Evolutionary conservation across 1,140 invertebrate genomes (phyloP), one percentile per base, ranked within the genome.

Genomic region (Pseudomyrmex pallidus): DNA sequence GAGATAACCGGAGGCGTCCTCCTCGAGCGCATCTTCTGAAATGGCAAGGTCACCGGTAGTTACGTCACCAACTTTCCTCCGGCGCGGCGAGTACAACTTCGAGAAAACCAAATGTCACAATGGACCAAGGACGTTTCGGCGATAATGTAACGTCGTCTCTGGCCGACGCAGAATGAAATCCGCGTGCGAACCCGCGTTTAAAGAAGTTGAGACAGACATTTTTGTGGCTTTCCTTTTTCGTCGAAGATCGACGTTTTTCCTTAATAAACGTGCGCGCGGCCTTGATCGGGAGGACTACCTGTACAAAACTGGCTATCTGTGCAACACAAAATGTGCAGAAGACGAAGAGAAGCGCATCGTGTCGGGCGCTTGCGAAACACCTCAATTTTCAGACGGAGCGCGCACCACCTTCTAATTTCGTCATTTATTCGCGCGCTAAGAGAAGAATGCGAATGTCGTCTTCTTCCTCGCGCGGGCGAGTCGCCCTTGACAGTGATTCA

Each of bases 41-140:
- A 92, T 93, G 91, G 91, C 91, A 93, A 93, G 91, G 92, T 92
- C 92, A 91, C 84, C 84, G 80, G 73, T 86, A 85, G 86, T 93
- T 93, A 91, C 91, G 87, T 92, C 92, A 92, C 72, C 54, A 78
- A 84, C 87, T 89, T 89, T 89, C 88, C 88, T 89, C 77, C 52
- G 12, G 20, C 56, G 50, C 13, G 35, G 61, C 72, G 57, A 46
- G 64, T 76, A 77, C 50, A 72, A 84, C 76, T 70, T 59, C 76
- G 84, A 91, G 90, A 92, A 93, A 92, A 92, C 88, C 88, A 92
- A 92, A 93, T 93, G 92, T 93, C 92, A 93, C 91, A 92, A 92
- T 90, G 88, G 35, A 90, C 91, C 92, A 93, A 93, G 91, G 92
- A 92, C 90, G 88, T 67, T 66, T 72, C 48, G 52, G 46, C 66